These are phyloP conservation scores for Ormyrus nitidulus DNA, from an alignment of 2,888 invertebrate species.

Conservation along the genomic window DNA sequence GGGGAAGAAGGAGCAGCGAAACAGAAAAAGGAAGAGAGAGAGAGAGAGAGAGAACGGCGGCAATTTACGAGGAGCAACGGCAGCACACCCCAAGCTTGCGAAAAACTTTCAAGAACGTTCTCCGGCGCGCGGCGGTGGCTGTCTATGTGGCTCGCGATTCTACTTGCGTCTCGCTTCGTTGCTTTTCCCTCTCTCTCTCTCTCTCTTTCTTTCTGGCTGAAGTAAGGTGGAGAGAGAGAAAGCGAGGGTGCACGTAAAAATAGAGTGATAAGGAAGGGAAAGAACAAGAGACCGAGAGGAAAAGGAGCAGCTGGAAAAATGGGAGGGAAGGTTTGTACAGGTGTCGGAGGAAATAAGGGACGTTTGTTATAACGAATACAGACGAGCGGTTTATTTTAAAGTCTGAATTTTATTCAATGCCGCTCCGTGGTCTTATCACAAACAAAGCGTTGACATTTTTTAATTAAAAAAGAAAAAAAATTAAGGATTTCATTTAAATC, in stretches of 20 bases:
- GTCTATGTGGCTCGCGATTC: background rate
- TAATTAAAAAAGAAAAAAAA: too few relatives aligned
- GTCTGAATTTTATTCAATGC: too few relatives aligned
- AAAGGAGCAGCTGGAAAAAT: too few relatives aligned
- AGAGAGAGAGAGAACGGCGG: constrained; percentile 16
- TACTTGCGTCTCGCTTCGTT: constrained; percentile 1
- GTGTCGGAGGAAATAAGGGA: too few relatives aligned
- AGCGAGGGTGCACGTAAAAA: background rate
- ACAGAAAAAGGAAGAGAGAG: background rate
- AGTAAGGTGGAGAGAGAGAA: background rate
- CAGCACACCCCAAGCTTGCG: constrained; percentile 37
- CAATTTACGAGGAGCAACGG: constrained; percentile 33
- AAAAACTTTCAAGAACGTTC: constrained; percentile 47
- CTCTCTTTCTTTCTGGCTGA: background rate
- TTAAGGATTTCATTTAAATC: too few relatives aligned
- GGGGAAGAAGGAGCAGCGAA: background rate
- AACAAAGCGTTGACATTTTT: too few relatives aligned
- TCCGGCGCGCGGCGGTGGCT: background rate
- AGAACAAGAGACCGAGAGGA: too few relatives aligned
- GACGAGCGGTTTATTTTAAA: too few relatives aligned
- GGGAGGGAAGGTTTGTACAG: too few relatives aligned
- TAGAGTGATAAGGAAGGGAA: constrained; percentile 9
- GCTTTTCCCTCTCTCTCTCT: background rate
- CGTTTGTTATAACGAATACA: too few relatives aligned
- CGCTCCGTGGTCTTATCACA: too few relatives aligned